Base-by-base conservation (phyloP, 1,140 invertebrate species). In the Zaprionus tsacasi region DNA sequence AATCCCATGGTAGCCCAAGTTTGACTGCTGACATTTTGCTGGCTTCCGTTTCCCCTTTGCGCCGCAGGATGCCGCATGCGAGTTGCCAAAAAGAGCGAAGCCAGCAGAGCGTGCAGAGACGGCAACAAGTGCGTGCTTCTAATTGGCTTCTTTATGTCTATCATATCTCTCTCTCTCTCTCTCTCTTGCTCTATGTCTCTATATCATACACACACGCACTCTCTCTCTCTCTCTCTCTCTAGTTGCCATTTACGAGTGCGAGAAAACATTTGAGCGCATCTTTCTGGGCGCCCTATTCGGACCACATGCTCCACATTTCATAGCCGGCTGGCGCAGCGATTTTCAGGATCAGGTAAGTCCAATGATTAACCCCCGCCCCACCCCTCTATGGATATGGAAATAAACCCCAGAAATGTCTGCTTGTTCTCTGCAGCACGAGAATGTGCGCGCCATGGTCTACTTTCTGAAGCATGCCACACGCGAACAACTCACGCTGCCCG, bases 241-340 rank as follows among this genome's bases (percentile, higher is more conserved):
- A 92, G 95, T 95, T 52, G 95, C 96, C 78, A 95, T 97, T 58
- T 97, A 95, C 83, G 94, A 94, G 27, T 97, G 96, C 89, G 96
- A 97, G 89, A 94, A 95, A 70, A 96, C 96, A 0, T 97, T 97
- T 85, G 96, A 97, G 81, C 93, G 96, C 27, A 94, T 97, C 60
- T 94, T 97, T 72, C 93, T 96, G 36, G 96, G 96, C 7, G 96
- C 96, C 1, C 95, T 97, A 69, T 96, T 97, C 78, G 96, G 96
- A 1, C 95, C 95, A 33, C 94, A 95, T 86, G 96, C 96, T 4
- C 96, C 96, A 0, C 95, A 96, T 78, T 96, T 96, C 70, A 93
- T 97, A 58, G 96, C 96, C 1, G 96, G 96, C 10, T 97, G 96
- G 96, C 96, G 96, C 85, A 96, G 96, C 66, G 96, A 97, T 89